Evolutionary conservation across 2,113 vertebrate genomes (phyloP).

Genomic region (Burhinus oedicnemus): DNA sequence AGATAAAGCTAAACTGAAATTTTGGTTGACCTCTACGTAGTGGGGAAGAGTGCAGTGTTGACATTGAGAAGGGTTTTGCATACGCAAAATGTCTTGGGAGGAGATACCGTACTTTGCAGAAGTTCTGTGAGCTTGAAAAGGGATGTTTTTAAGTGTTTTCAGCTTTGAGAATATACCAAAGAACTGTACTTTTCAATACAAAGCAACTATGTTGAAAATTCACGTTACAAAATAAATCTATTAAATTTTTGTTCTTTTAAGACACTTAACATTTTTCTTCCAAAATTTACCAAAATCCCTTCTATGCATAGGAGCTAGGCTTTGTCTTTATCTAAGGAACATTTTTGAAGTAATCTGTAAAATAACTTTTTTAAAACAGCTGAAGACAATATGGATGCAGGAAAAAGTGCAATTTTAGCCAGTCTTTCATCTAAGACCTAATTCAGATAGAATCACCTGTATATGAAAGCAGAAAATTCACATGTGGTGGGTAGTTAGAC

Average conservation of each 20-base stretch:
- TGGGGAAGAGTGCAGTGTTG: fast-evolving
- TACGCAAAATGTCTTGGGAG: not conserved
- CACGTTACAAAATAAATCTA: not conserved
- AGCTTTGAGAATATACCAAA: not conserved
- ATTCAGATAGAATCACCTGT: not conserved
- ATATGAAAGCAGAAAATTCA: not conserved
- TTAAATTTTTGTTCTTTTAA: not conserved
- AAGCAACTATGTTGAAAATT: not conserved
- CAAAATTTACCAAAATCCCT: not conserved
- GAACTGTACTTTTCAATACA: not conserved
- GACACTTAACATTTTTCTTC: not conserved
- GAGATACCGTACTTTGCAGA: not conserved
- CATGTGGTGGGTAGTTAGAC: not conserved
- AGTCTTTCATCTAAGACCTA: not conserved
- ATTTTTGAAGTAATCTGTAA: not conserved
- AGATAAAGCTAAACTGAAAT: not conserved
- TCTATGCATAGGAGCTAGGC: not conserved
- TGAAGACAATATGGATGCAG: not conserved
- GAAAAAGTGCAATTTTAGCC: not conserved
- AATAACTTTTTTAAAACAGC: not conserved
- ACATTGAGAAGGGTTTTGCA: not conserved
- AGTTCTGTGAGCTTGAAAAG: not conserved
- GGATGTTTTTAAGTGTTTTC: not conserved
- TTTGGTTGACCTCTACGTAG: not conserved
- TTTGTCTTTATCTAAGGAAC: not conserved